Evolutionary conservation across 2,797 vertebrate species (phyloP).

Genomic region (Tokudaia muenninki): DNA sequence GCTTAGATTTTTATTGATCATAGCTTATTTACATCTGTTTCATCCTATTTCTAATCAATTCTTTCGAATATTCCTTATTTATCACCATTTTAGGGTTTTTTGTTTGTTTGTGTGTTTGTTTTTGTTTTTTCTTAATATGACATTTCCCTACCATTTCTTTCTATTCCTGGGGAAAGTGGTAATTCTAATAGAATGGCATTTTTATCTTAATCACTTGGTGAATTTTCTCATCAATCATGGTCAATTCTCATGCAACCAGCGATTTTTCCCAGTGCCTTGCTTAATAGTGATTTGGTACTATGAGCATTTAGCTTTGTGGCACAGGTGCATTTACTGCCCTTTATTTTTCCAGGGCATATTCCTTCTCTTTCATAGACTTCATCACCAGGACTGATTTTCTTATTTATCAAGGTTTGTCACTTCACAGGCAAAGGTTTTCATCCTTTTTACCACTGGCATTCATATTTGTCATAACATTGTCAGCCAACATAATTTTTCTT

Average conservation of each 20-base stretch:
- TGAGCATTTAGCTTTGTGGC: neutral
- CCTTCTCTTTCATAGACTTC: constrained; percentile 28
- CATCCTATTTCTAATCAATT: neutral
- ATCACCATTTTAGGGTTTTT: neutral
- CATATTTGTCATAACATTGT: constrained; percentile 76
- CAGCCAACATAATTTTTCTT: constrained; percentile 74
- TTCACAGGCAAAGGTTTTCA: constrained; percentile 77
- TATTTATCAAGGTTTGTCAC: constrained; percentile 67
- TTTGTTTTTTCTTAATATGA: constrained; percentile 27
- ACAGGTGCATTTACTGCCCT: neutral
- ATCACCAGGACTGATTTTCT: constrained; percentile 13
- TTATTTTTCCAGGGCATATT: constrained; percentile 20
- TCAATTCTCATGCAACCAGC: neutral
- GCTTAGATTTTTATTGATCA: neutral
- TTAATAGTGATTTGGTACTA: constrained; percentile 46
- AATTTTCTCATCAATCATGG: constrained; percentile 49
- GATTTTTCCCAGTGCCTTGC: constrained; percentile 13
- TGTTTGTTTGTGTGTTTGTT: neutral
- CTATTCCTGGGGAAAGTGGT: constrained; percentile 21
- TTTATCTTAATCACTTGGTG: constrained; percentile 71
- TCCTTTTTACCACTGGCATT: constrained; percentile 65
- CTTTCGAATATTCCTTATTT: neutral
- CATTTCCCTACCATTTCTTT: neutral
- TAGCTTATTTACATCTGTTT: neutral
- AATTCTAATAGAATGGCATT: constrained; percentile 37